Conservation (phyloP, 2,888 invertebrate species). For the Pachydiplax longipennis region DNA sequence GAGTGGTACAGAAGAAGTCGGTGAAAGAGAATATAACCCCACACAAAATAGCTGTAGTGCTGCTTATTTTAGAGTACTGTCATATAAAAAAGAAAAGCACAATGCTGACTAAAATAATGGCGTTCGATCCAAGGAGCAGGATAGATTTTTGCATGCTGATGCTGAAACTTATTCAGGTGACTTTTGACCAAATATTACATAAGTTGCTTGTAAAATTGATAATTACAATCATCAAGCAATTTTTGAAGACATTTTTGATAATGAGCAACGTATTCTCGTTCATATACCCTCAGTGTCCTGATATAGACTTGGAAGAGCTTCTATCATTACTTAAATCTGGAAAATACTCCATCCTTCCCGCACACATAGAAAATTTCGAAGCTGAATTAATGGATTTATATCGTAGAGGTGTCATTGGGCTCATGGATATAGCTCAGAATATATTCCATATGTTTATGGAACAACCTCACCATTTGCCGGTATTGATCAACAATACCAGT, state of each 20-base stretch:
- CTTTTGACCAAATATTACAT: slow-evolving; percentile 1
- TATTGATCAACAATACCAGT: slow-evolving; percentile 69
- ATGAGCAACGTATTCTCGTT: not conserved
- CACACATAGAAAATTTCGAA: slow-evolving; percentile 68
- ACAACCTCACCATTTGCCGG: slow-evolving; percentile 66
- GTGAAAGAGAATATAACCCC: slow-evolving; percentile 75
- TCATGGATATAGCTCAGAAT: slow-evolving; percentile 69
- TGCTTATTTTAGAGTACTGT: slow-evolving; percentile 79
- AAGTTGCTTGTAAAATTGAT: not conserved
- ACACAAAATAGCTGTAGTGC: slow-evolving; percentile 79
- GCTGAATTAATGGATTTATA: slow-evolving; percentile 66
- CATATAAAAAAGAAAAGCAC: slow-evolving; percentile 66
- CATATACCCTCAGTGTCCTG: slow-evolving; percentile 69
- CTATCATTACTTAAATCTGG: slow-evolving; percentile 70
- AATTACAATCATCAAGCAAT: not conserved
- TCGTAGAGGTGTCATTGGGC: slow-evolving; percentile 65
- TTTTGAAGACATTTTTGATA: not conserved
- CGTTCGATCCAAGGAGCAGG: slow-evolving; percentile 67
- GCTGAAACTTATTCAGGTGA: slow-evolving; percentile 79
- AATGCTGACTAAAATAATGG: slow-evolving; percentile 63
- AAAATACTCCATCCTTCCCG: slow-evolving; percentile 66
- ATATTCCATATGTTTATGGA: slow-evolving; percentile 71
- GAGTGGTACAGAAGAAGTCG: slow-evolving; percentile 56
- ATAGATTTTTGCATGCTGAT: slow-evolving; percentile 83
- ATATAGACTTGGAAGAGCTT: slow-evolving; percentile 75